Percentiles rank a stretch among this genome's conserved stretches.
These are phyloP conservation scores for Pseudoatta argentina DNA, from an alignment of 1,140 invertebrate species.

Conservation along the genomic window DNA sequence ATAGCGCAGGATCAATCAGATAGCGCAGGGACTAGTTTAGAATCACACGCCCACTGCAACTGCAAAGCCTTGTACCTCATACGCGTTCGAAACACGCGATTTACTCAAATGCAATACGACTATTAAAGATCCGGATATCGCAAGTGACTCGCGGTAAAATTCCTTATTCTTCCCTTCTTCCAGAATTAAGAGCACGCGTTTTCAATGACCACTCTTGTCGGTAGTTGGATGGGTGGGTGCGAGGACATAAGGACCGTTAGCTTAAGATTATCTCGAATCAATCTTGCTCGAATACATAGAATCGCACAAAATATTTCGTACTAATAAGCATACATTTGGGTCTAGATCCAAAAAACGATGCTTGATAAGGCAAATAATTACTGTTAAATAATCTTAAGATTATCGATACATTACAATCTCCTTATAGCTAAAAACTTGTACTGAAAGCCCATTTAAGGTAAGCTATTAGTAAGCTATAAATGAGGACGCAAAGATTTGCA, in stretches of 20 bases:
- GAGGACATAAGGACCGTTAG: conserved; percentile 48
- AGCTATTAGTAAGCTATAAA: not conserved
- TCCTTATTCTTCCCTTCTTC: not conserved
- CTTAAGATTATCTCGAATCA: conserved; percentile 36
- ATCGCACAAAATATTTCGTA: conserved; percentile 41
- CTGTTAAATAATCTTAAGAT: not conserved
- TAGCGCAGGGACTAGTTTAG: conserved; percentile 43
- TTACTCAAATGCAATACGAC: not conserved
- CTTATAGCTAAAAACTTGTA: not conserved
- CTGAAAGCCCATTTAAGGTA: not conserved
- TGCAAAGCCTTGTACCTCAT: not conserved
- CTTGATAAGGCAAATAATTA: conserved; percentile 4
- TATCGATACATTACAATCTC: not conserved
- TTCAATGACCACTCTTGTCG: not conserved
- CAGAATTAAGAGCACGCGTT: not conserved
- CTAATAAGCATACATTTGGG: conserved; percentile 27
- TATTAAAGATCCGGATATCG: not conserved
- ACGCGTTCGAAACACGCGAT: not conserved
- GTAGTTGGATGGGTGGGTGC: conserved; percentile 9
- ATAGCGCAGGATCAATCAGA: conserved; percentile 19
- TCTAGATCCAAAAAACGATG: not conserved
- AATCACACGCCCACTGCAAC: not conserved
- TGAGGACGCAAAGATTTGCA: not conserved
- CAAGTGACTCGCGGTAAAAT: conserved; percentile 17
- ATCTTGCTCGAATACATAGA: no score